A percentile compares a stretch with the other conserved stretches of the same genome.
Evolutionary conservation across 2,888 invertebrate genomes (phyloP).

Genomic region (Willowsia nigromaculata): DNA sequence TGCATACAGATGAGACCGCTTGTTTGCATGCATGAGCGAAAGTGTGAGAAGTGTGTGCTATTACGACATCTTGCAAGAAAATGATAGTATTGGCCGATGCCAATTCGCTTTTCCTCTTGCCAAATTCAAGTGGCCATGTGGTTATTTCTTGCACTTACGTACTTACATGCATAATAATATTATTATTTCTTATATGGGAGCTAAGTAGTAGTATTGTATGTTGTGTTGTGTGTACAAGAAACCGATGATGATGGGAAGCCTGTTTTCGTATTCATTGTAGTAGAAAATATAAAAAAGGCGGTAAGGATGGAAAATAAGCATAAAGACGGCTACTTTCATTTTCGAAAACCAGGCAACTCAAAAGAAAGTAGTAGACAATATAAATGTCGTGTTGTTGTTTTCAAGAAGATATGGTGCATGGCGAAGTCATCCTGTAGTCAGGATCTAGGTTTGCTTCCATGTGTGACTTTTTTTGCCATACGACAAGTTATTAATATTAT

Average conservation of each 20-base stretch:
- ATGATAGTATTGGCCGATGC: conserved; percentile 71
- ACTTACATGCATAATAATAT: background rate
- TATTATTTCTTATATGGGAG: background rate
- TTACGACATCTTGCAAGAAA: conserved; percentile 67
- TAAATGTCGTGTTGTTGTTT: background rate
- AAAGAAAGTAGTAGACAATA: background rate
- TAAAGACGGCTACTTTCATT: background rate
- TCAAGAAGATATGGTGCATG: background rate
- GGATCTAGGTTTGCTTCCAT: background rate
- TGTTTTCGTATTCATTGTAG: conserved; percentile 43
- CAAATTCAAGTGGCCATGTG: conserved; percentile 72
- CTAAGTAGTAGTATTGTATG: background rate
- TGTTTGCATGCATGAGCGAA: conserved; percentile 73
- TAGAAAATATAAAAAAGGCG: background rate
- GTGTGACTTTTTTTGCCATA: conserved; percentile 3
- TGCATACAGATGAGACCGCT: conserved; percentile 74
- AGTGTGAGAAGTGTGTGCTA: conserved; percentile 58
- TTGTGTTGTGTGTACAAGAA: background rate
- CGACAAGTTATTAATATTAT: conserved; percentile 20
- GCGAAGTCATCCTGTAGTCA: background rate
- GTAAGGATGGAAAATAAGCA: background rate
- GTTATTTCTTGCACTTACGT: conserved; percentile 69
- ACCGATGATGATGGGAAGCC: background rate
- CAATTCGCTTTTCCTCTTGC: conserved; percentile 71
- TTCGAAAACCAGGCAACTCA: background rate